A percentile compares a stretch with the other conserved stretches of the same genome.
These are phyloP conservation scores for Tachina lurida DNA, from an alignment of 2,888 invertebrate genomes.

Conservation along the genomic window DNA sequence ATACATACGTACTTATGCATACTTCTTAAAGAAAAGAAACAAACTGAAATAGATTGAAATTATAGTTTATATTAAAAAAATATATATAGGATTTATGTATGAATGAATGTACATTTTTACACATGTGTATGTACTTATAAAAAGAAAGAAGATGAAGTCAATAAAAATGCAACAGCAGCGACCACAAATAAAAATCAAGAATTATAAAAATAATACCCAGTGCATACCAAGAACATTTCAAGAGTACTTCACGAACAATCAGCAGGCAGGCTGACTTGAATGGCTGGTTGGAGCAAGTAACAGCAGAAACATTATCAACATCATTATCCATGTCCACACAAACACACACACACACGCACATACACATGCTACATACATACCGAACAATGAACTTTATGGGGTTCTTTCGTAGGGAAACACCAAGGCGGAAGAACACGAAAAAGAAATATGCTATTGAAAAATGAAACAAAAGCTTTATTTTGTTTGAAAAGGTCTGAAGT, in stretches of 20 bases:
- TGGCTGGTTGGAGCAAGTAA: conserved; percentile 47
- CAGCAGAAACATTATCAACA: conserved; percentile 54
- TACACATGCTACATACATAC: neutral
- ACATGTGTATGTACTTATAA: neutral
- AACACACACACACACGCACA: neutral
- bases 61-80: conserved; percentile 50
- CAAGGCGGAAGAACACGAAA: conserved; percentile 61
- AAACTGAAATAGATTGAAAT: conserved; percentile 57
- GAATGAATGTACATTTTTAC: neutral
- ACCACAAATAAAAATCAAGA: conserved; percentile 58
- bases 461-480: conserved; percentile 30
- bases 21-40: conserved; percentile 51
- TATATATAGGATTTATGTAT: neutral
- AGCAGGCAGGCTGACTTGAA: conserved; percentile 40
- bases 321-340: conserved; percentile 53
- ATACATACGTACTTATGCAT: neutral
- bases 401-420: conserved; percentile 33
- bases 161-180: conserved; percentile 61
- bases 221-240: conserved; percentile 51
- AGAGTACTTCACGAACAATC: conserved; percentile 69
- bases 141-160: conserved; percentile 47
- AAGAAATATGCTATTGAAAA: conserved; percentile 45
- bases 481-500: conserved; percentile 28
- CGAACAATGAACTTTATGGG: conserved; percentile 69
- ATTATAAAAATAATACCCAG: conserved; percentile 66